A percentile compares a stretch with the other conserved stretches of the same genome.
Evolutionary conservation across 2,113 vertebrate genomes (phyloP).

Genomic region (Orycteropus afer): DNA sequence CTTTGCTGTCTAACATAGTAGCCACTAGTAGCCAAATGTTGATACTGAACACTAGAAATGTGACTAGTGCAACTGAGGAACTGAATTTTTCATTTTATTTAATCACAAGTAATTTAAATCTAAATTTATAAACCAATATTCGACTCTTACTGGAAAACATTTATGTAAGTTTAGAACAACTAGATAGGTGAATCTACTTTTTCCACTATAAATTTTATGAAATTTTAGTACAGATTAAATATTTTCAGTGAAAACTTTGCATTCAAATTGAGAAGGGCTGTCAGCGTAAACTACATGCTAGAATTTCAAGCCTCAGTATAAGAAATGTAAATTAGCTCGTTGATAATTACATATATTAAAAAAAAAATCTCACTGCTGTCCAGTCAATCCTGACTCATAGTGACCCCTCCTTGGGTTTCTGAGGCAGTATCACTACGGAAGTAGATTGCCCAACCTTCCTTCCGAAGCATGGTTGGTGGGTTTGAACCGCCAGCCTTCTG

Average conservation of each 20-base stretch:
- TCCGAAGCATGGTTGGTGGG: no score
- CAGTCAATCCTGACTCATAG: no score
- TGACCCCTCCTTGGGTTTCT: no score
- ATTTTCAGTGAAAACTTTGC: neutral
- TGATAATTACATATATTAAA: conserved; percentile 13
- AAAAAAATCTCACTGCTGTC: no score
- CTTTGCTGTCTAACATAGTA: neutral
- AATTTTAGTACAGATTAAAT: neutral
- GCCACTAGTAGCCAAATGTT: neutral
- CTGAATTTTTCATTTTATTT: neutral
- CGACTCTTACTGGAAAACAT: neutral
- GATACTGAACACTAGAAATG: neutral
- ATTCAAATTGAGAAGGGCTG: neutral
- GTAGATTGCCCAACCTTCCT: no score
- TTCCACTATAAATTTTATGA: no score
- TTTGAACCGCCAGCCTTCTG: no score
- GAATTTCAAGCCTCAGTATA: neutral
- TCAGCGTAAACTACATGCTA: neutral
- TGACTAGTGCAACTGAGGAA: no score
- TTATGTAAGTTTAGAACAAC: neutral
- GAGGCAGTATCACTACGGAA: no score
- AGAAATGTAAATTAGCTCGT: neutral
- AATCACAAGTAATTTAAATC: neutral
- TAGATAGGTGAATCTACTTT: neutral
- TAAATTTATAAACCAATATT: neutral